Percentiles rank a stretch among this genome's conserved stretches.
phyloP scores from a whole-genome alignment of 2,797 vertebrate species.

The Enteromius fasciolatus region DNA sequence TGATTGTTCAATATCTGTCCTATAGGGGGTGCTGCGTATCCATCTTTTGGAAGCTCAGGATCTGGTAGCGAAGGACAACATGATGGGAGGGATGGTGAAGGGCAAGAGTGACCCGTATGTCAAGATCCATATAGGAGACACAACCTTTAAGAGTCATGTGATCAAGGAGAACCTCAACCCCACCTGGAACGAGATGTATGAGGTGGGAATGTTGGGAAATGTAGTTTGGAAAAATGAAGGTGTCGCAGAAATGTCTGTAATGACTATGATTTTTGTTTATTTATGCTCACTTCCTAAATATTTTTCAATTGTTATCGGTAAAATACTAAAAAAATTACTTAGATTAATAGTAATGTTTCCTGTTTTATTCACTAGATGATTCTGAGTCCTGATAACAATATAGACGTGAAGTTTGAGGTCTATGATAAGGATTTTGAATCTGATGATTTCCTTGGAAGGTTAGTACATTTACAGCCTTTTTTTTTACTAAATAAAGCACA shows the following conservation, averaged over 20 bases:
- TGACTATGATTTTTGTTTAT: neutral
- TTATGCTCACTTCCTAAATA: neutral
- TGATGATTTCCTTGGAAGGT: slow-evolving; percentile 94
- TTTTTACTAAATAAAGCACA: neutral
- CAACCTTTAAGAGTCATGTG: slow-evolving; percentile 85
- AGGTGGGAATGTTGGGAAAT: slow-evolving; percentile 76
- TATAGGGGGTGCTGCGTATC: slow-evolving; percentile 89
- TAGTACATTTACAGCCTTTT: slow-evolving; percentile 19
- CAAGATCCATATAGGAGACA: slow-evolving; percentile 82
- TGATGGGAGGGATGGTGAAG: slow-evolving; percentile 89
- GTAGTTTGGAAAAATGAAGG: neutral
- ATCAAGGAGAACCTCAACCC: slow-evolving; percentile 92
- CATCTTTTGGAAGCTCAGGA: slow-evolving; percentile 88
- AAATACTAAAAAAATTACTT: neutral
- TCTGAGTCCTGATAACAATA: slow-evolving; percentile 73
- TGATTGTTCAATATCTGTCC: slow-evolving; percentile 45
- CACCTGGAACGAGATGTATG: slow-evolving; percentile 93
- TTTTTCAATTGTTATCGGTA: neutral
- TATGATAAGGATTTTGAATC: slow-evolving; percentile 92
- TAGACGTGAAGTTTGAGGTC: slow-evolving; percentile 85
- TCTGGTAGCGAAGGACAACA: slow-evolving; percentile 88
- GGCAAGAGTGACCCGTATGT: slow-evolving; percentile 96
- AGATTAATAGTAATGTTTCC: neutral
- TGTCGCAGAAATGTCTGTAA: neutral
- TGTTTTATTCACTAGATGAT: slow-evolving; percentile 75